These are phyloP conservation scores for Drosophila siamana DNA, from an alignment of 2,888 invertebrate species.

Conservation along the genomic window DNA sequence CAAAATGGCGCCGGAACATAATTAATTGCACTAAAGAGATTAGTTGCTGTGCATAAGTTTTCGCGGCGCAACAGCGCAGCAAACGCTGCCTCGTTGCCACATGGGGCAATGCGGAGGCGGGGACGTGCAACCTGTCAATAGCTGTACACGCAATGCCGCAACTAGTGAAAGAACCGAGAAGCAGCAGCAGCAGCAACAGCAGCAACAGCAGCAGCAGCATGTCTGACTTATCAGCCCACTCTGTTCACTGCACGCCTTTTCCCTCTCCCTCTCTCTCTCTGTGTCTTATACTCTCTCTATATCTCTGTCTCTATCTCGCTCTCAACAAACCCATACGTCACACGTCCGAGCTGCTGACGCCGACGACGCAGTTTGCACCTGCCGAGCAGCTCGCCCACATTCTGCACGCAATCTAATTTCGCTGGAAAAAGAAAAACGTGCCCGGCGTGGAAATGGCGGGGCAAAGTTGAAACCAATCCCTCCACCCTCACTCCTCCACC, in stretches of 20 bases:
- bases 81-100: background rate
- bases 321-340: constrained; percentile 2
- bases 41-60: constrained; percentile 66
- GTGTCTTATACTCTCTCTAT: background rate
- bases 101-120: background rate
- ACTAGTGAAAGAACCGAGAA: background rate
- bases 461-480: constrained; percentile 10
- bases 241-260: background rate
- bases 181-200: too few relatives aligned
- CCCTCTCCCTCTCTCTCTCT: background rate
- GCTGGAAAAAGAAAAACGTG: constrained; percentile 61
- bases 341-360: constrained; percentile 16
- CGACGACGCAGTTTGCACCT: constrained; percentile 63
- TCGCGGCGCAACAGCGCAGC: constrained; percentile 29
- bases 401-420: constrained; percentile 75
- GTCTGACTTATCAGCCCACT: constrained; percentile 36
- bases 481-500: background rate
- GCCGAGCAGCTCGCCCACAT: constrained; percentile 60
- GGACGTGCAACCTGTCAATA: constrained; percentile 32
- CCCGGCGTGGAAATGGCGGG: constrained; percentile 54
- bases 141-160: constrained; percentile 47
- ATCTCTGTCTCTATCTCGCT: background rate
- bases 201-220: background rate
- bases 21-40: constrained; percentile 75
- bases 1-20: constrained; percentile 69